Conservation (phyloP, 2,113 vertebrate species). For the Ochotona curzoniae region DNA sequence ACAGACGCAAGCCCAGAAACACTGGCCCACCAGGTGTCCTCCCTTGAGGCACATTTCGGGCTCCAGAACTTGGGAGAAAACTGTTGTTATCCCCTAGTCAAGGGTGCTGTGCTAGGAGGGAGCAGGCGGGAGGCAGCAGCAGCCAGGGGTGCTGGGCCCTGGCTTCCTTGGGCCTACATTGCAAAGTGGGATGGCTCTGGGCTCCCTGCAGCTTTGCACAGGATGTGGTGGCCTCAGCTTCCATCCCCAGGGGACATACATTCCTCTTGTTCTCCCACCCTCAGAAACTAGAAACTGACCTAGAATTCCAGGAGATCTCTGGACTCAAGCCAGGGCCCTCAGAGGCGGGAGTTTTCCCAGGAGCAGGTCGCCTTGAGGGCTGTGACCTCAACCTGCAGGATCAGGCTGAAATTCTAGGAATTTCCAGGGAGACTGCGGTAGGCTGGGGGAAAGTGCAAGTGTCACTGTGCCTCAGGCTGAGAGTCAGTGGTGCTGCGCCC, state of each 20-base stretch:
- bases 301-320: background rate
- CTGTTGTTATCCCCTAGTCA: too few relatives aligned
- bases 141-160: background rate
- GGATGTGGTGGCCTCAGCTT: background rate
- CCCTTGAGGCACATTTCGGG: too few relatives aligned
- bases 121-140: background rate
- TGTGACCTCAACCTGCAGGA: too few relatives aligned
- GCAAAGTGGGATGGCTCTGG: background rate
- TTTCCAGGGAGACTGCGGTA: background rate
- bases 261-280: background rate
- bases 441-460: background rate
- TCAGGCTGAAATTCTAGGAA: conserved; percentile 22
- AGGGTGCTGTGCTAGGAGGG: too few relatives aligned
- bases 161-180: background rate
- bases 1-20: too few relatives aligned
- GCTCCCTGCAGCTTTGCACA: background rate
- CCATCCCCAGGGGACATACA: background rate
- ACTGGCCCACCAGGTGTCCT: too few relatives aligned
- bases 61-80: too few relatives aligned
- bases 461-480: background rate
- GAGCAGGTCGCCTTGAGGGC: too few relatives aligned
- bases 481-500: background rate
- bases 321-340: background rate
- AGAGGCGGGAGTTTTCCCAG: background rate
- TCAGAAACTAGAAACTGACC: background rate